phyloP scores from a whole-genome alignment of 2,888 invertebrate genomes.

The Drosophila colorata region DNA sequence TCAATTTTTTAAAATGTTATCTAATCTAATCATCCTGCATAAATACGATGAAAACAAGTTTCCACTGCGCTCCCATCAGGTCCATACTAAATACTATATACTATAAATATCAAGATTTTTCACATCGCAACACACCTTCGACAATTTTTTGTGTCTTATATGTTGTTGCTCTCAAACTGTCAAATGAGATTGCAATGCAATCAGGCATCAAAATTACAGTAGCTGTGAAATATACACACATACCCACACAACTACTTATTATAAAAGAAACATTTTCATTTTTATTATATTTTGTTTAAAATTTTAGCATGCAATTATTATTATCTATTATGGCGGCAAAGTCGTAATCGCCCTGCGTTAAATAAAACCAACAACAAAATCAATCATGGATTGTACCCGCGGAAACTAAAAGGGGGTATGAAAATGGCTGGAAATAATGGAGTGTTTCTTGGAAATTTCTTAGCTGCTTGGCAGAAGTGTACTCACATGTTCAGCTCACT shows the following conservation, averaged over 20 bases:
- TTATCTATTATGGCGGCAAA: slow-evolving; percentile 14
- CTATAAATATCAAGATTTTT: background rate
- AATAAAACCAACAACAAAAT: slow-evolving; percentile 12
- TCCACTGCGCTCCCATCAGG: slow-evolving; percentile 25
- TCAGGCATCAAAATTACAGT: slow-evolving; percentile 60
- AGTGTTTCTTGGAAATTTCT: too few relatives aligned
- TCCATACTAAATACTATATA: background rate
- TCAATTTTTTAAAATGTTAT: slow-evolving; percentile 38
- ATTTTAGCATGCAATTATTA: slow-evolving; percentile 5
- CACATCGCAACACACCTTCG: background rate
- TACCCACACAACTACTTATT: slow-evolving; percentile 2
- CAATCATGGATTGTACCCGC: background rate
- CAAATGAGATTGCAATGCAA: slow-evolving; percentile 48
- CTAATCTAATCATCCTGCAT: slow-evolving; percentile 35
- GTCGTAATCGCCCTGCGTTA: slow-evolving; percentile 6
- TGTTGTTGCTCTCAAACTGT: slow-evolving; percentile 36
- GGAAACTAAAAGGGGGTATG: background rate
- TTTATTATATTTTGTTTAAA: slow-evolving; percentile 7
- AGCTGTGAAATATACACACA: slow-evolving; percentile 22
- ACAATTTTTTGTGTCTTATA: slow-evolving; percentile 19
- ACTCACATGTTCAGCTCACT: too few relatives aligned
- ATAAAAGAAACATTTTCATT: slow-evolving; percentile 17
- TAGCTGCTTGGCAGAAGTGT: too few relatives aligned
- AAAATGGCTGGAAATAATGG: background rate
- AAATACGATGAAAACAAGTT: slow-evolving; percentile 14